Evolutionary conservation across 2,797 vertebrate species (phyloP), one percentile per base, ranked within the genome.

Genomic region (Huso huso): DNA sequence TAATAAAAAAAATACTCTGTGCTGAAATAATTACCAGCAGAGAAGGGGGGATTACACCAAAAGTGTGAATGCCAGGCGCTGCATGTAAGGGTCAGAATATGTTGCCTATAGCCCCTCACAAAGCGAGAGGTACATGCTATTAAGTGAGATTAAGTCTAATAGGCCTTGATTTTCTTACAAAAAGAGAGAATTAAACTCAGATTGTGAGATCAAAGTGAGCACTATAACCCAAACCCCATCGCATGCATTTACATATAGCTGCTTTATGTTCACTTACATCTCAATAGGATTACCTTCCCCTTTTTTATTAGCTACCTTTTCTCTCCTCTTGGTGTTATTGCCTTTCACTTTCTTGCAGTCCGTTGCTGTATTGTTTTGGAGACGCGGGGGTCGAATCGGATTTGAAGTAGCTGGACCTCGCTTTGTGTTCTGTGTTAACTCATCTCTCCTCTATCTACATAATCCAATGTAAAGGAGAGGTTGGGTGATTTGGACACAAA

Each of bases 61-160:
- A 89, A 83, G 87, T 88, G 89, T 95, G 93, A 96, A 95, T 93
- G 77, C 92, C 89, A 90, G 81, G 70, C 85, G 88, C 82, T 83
- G 84, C 83, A 88, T 92, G 90, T 93, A 93, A 90, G 87, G 90
- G 84, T 74, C 82, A 86, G 93, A 94, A 94, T 92, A 93, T 94
- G 94, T 92, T 92, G 88, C 90, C 91, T 90, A 93, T 94, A 88
- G 86, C 88, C 86, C 82, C 76, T 90, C 83, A 97, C 94, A 97
- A 96, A 95, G 62, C 79, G 86, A 87, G 84, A 89, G 88, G 88
- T 91, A 90, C 89, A 93, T 91, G 93, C 93, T 90, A 97, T 97
- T 98, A 97, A 95, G 93, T 92, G 91, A 96, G 95, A 96, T 97
- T 96, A 97, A 90, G 90, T 87, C 90, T 94, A 95, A 95, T 95